Evolutionary conservation across 2,797 vertebrate genomes (phyloP).

Genomic region (Poeciliopsis infans): DNA sequence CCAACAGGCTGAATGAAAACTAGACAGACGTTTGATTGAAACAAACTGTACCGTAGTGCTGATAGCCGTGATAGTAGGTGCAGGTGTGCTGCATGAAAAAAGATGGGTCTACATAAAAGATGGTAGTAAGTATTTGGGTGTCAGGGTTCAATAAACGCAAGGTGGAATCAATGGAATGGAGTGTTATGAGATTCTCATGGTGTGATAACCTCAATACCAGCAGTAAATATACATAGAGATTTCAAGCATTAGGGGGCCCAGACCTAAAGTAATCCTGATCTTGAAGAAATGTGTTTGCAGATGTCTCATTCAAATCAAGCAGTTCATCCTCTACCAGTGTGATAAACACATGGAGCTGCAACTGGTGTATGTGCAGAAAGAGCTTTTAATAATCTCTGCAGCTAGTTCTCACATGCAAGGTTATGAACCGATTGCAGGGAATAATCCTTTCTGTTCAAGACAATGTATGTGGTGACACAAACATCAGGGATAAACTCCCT

Average conservation of each 20-base stretch:
- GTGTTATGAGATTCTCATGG: background rate
- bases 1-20: conserved; percentile 57
- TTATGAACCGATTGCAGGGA: conserved; percentile 76
- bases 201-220: background rate
- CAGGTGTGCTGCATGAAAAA: conserved; percentile 10
- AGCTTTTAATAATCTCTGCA: conserved; percentile 65
- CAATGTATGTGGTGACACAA: conserved; percentile 48
- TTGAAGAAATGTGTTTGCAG: conserved; percentile 30
- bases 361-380: conserved; percentile 67
- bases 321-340: conserved; percentile 55
- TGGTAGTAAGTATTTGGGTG: conserved; percentile 25
- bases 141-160: conserved; percentile 40
- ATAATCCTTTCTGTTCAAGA: conserved; percentile 73
- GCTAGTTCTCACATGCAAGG: conserved; percentile 64
- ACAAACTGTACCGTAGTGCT: conserved; percentile 24
- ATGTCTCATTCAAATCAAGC: conserved; percentile 57
- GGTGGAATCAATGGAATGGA: background rate
- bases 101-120: conserved; percentile 8
- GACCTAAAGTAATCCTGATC: background rate
- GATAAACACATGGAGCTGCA: conserved; percentile 20
- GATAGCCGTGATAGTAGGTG: conserved; percentile 10
- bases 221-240: no score
- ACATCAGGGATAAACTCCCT: conserved; percentile 51
- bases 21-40: conserved; percentile 39
- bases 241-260: background rate